Base-by-base conservation (phyloP, 92 coral and sea anemone genomes). In the Isaurus tuberculatus region DNA sequence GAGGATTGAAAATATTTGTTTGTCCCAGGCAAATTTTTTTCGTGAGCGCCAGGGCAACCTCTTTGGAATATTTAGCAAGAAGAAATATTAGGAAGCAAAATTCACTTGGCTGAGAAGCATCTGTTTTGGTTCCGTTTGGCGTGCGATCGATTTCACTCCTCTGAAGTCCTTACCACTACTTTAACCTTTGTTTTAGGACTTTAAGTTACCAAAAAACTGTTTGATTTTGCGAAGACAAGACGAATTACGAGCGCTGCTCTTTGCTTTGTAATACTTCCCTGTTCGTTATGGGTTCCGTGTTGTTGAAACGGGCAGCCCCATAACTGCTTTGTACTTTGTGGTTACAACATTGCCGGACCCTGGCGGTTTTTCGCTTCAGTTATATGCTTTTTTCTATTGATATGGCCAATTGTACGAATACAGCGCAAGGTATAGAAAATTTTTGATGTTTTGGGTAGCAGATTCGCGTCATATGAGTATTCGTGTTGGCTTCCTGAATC, bases 231-330 rank as follows among this genome's bases (percentile, higher is more conserved):
- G 22, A 32, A 57, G 13, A 57, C 25, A 49, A 10, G 78, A 72
- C 58, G 29, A 42, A 30, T 57, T 74, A 40, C 8, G 29, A 14
- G 29, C 42, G 15, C 51, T 77, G 70, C 37, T 77, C 51, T 77
- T 77, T 70, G 82, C 53, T 53, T 16, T 37, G 53, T 30, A 77
- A 77, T 77, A 77, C 82, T 77, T 77, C 82, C 82, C 82, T 58
- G 82, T 77, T 77, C 33, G 7, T 30, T 77, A 34, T 58, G 67
- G 31, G 82, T 77, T 77, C 82, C 82, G 82, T 77, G 82, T 77
- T 77, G 51, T 19, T 34, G 53, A 25, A n/a, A 1, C n/a, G 23
- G 22, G 66, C 66, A 19, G 67, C 26, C 16, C 5, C 5, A 14
- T 30, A 32, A 19, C 46, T 17, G 20, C 32, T 19, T 53, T 23